Base-by-base conservation (phyloP, 2,113 vertebrate species). In the human region DNA sequence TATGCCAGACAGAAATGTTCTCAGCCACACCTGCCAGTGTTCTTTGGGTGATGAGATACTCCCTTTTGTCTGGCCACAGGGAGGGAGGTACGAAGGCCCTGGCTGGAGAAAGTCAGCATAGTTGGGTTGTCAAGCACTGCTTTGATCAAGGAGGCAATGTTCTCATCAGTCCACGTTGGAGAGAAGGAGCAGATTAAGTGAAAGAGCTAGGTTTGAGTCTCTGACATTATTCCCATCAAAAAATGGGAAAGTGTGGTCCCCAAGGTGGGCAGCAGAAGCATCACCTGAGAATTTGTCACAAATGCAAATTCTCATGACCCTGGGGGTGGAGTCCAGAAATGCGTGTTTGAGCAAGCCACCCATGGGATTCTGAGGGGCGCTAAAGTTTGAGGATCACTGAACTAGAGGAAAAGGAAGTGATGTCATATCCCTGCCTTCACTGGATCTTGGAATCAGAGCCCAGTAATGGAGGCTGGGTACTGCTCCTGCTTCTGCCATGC, bases 351-450 rank as follows among this genome's bases (percentile, higher is more conserved):
- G 20, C 27, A 84, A 35, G 9, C 55, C 4, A 8, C 12, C 7
- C 6, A 48, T 3, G 11, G 85, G 17, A 82, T 30, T 70, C 32
- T 84, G 18, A 35, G 5, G 11, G 68, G 5, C 9, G 2, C 23
- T 70, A 18, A 30, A 30, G 32, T 45, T 43, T 81, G 22, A 84
- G 22, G 32, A 55, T 30, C 12, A 11, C 30, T 22, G 8, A 10
- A 17, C 22, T 30, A 48, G 61, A 68, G 25, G n/a, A 45, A 84
- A 40, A 2, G 45, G 83, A 87, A 73, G 43, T 22, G 12, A 40
- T 17, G 17, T 4, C 4, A 0, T 5, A 66, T 1, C 17, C 27
- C 8, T 86, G 2, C 2, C 2, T 30, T 43, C 2, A 32, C 1
- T 8, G 6, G 4, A 3, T 8, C 61, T 48, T 55, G 32, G 59